Conservation (phyloP, 2,797 vertebrate genomes). For the Anguilla megastoma region DNA sequence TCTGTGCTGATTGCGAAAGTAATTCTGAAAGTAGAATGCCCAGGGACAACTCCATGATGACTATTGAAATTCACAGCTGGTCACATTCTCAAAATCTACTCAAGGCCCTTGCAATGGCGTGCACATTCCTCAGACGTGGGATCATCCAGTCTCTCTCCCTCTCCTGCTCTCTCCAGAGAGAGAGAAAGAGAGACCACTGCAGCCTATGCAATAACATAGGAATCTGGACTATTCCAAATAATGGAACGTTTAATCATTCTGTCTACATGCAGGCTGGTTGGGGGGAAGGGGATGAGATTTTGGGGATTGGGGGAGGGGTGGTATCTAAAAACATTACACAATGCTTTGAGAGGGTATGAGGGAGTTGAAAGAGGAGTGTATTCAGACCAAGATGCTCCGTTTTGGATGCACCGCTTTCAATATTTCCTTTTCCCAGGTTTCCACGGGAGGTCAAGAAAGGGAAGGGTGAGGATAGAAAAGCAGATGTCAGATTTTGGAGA, state of each 20-base stretch:
- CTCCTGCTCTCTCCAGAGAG: slow-evolving; percentile 9
- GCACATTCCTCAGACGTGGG: slow-evolving; percentile 31
- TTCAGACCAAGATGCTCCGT: neutral
- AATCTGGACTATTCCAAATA: slow-evolving; percentile 23
- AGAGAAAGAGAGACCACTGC: slow-evolving; percentile 20
- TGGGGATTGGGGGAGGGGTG: neutral
- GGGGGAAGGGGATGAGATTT: neutral
- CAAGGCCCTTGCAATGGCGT: slow-evolving; percentile 11
- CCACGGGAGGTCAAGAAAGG: neutral
- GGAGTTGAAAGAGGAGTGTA: neutral
- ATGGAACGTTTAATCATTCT: slow-evolving; percentile 25
- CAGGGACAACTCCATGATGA: neutral
- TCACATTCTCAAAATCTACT: slow-evolving; percentile 1
- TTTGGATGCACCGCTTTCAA: neutral
- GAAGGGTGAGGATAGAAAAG: neutral
- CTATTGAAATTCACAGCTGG: slow-evolving; percentile 3
- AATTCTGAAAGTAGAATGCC: neutral
- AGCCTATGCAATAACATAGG: slow-evolving; percentile 31
- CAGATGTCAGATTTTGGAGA: neutral
- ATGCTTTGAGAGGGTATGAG: neutral
- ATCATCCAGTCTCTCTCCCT: slow-evolving; percentile 15
- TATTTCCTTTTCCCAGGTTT: neutral
- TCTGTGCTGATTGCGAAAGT: neutral
- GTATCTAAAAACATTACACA: neutral
- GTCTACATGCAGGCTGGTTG: neutral